These are phyloP conservation scores for Loriculus beryllinus DNA, from an alignment of 2,797 vertebrate genomes.

Conservation along the genomic window DNA sequence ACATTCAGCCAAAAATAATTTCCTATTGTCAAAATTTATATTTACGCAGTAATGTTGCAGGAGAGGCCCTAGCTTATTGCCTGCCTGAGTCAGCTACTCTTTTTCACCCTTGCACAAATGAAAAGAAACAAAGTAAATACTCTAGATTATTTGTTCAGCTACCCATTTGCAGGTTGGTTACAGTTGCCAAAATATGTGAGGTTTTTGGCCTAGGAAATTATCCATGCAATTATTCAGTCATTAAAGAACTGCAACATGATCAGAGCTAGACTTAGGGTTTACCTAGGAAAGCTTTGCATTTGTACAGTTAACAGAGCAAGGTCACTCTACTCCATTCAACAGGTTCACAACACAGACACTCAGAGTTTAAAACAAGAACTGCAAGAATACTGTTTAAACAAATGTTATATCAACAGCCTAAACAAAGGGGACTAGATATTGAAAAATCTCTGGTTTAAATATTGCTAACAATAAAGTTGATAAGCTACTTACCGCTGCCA, in stretches of 20 bases:
- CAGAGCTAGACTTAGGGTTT: neutral
- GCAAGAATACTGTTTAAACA: neutral
- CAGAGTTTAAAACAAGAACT: neutral
- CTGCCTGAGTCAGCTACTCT: neutral
- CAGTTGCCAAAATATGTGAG: neutral
- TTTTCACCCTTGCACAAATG: neutral
- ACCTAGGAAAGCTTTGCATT: neutral
- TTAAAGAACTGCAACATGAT: neutral
- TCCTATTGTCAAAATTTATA: neutral
- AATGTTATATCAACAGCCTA: neutral
- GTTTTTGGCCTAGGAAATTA: neutral
- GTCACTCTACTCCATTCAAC: neutral
- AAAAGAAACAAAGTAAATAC: neutral
- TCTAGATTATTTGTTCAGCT: neutral
- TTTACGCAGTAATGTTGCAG: neutral
- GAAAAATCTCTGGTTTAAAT: neutral
- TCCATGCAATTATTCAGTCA: neutral
- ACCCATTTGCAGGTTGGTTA: neutral
- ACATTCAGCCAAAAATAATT: neutral
- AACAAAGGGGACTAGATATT: neutral
- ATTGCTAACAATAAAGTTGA: neutral
- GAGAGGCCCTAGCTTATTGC: neutral
- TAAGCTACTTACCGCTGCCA: slow-evolving; percentile 63
- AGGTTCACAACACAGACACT: neutral
- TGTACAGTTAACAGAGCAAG: neutral